A percentile compares a stretch with the other conserved stretches of the same genome.
These are phyloP conservation scores for Baryphthengus martii DNA, from an alignment of 2,113 vertebrate genomes.

Conservation along the genomic window DNA sequence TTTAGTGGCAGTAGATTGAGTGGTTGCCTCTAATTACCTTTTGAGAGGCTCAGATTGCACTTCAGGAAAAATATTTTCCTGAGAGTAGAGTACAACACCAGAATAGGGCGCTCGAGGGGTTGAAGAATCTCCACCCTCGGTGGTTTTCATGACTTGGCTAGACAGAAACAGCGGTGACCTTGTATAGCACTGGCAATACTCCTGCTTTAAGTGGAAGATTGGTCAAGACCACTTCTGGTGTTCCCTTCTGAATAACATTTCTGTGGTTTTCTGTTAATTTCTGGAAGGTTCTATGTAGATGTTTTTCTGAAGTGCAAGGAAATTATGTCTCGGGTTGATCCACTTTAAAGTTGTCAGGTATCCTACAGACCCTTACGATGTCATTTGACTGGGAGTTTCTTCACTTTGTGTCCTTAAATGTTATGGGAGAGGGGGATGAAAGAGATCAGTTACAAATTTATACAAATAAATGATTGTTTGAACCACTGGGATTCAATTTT, in stretches of 20 bases:
- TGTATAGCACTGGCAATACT: not conserved
- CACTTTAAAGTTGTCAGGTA: not conserved
- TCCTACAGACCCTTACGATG: fast-evolving
- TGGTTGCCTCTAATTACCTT: not conserved
- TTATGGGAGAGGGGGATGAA: not conserved
- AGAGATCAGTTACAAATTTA: not conserved
- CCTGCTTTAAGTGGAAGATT: not conserved
- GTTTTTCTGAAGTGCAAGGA: not conserved
- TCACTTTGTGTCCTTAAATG: not conserved
- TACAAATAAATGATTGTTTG: not conserved
- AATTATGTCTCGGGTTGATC: not conserved
- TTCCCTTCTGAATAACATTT: not conserved
- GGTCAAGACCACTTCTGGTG: not conserved
- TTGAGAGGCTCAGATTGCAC: not conserved
- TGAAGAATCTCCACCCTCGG: fast-evolving
- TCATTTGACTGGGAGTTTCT: not conserved
- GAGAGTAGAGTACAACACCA: not conserved
- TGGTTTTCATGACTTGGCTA: not conserved
- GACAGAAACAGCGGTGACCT: not conserved
- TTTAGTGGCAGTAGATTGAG: not conserved
- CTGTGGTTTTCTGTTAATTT: not conserved
- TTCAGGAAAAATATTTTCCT: not conserved
- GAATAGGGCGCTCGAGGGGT: fast-evolving
- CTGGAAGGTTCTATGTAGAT: not conserved
- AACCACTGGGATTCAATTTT: not conserved